phyloP scores from a whole-genome alignment of 1,140 invertebrate species.

The Drosophila nigrodunni region DNA sequence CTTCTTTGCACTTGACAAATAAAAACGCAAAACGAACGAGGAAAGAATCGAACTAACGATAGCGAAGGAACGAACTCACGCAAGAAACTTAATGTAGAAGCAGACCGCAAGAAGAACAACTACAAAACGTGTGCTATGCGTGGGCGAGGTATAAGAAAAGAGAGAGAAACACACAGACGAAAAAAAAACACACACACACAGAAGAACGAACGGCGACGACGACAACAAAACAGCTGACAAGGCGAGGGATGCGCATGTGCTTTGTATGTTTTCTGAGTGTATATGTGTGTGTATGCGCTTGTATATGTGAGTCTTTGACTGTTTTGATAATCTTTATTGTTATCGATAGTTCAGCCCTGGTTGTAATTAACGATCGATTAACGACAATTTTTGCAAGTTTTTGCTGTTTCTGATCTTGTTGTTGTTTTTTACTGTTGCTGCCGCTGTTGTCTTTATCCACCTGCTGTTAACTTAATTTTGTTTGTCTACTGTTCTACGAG shows the following conservation, averaged over 20 bases:
- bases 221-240: constrained; percentile 51
- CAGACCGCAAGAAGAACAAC: constrained; percentile 10
- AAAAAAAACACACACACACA: neutral
- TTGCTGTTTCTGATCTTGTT: constrained; percentile 4
- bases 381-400: constrained; percentile 11
- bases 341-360: constrained; percentile 53
- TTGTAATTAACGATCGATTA: constrained; percentile 50
- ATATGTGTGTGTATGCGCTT: neutral
- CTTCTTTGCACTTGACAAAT: constrained; percentile 71
- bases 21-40: constrained; percentile 11
- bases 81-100: constrained; percentile 23
- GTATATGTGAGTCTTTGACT: neutral
- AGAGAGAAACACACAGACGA: constrained; percentile 1
- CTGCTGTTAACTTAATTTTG: constrained; percentile 7
- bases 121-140: constrained; percentile 58
- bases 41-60: constrained; percentile 19
- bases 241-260: constrained; percentile 14
- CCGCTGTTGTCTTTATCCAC: neutral
- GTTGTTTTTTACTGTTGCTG: neutral
- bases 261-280: neutral
- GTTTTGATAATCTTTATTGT: constrained; percentile 20
- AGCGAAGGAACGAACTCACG: constrained; percentile 21
- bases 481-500: neutral
- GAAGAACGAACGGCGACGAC: neutral
- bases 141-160: constrained; percentile 38